Evolutionary conservation across 2,888 invertebrate genomes (phyloP), one percentile per base, ranked within the genome.

Genomic region (Ditylenchus weischeri): DNA sequence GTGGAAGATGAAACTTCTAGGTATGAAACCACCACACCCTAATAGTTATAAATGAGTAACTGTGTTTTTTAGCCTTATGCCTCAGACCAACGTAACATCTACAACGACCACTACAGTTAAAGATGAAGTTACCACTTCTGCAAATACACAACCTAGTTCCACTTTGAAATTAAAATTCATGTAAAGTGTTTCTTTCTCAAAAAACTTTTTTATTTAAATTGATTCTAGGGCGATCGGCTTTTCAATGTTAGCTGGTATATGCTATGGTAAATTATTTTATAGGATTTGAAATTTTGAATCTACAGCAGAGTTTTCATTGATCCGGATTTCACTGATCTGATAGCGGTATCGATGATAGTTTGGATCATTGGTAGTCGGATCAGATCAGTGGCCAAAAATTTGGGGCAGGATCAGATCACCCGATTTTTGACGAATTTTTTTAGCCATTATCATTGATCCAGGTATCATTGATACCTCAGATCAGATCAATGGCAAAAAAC

Each of bases 241-340:
- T n/a, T 23, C 64, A 64, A 54, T 64, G 36, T 62, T 64, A 23
- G 59, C 57, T 10, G 64, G 64, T n/a, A 13, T 19, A n/a, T 64
- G 64, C 63, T 64, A 64, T 64, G 64, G 60, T 43, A 7, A 29
- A 29, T n/a, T 29, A 29, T 29, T 29, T 29, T 29, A 29, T 29
- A 29, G 2, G 29, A 5, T 29, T 29, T 29, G 6, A 18, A 50
- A 19, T 50, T 2, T 50, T 50, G n/a, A 50, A 21, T 19, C 18
- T 50, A 50, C 50, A 50, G 18, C 6, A 2, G 21, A 19, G 50
- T n/a, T n/a, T n/a, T n/a, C n/a, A n/a, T n/a, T n/a, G n/a, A n/a
- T n/a, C n/a, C n/a, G n/a, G n/a, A n/a, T n/a, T n/a, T n/a, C n/a
- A n/a, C n/a, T n/a, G n/a, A n/a, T n/a, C n/a, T n/a, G n/a, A n/a